Evolutionary conservation across 2,113 vertebrate genomes (phyloP).

Genomic region (Orientallactaga bullata): DNA sequence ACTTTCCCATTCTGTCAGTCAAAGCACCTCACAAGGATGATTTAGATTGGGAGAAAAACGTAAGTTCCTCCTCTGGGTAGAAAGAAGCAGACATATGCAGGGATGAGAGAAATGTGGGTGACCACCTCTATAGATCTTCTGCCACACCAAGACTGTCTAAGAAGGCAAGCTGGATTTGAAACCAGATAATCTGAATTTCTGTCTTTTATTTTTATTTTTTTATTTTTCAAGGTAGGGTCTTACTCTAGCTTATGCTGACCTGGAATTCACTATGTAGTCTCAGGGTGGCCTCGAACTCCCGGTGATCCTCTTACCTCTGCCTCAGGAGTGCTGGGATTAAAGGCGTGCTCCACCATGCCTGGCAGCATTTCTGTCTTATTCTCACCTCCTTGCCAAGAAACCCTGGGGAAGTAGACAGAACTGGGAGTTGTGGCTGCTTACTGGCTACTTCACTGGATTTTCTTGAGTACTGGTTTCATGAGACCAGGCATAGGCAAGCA

Average conservation of each 20-base stretch:
- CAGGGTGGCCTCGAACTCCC: too few species aligned
- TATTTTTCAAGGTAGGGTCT: too few species aligned
- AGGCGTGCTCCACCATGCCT: too few species aligned
- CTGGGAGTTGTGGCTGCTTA: not conserved
- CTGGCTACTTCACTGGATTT: not conserved
- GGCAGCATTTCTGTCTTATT: not conserved
- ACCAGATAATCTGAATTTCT: not conserved
- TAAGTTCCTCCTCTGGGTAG: not conserved
- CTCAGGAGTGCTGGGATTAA: too few species aligned
- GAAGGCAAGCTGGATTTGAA: not conserved
- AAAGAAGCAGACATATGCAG: not conserved
- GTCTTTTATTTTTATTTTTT: too few species aligned
- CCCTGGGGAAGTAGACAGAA: not conserved
- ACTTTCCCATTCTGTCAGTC: not conserved
- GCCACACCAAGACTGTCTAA: not conserved
- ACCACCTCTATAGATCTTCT: not conserved
- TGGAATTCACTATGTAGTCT: too few species aligned
- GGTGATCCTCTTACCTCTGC: too few species aligned
- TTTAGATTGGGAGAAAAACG: not conserved
- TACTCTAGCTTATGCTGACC: too few species aligned
- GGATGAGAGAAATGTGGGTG: not conserved
- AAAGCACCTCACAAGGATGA: not conserved
- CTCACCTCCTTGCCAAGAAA: not conserved
- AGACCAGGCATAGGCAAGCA: rapidly evolving
- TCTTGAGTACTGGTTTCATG: not conserved